These are phyloP conservation scores for Melierax canorus DNA, from an alignment of 2,113 vertebrate genomes.

Conservation along the genomic window DNA sequence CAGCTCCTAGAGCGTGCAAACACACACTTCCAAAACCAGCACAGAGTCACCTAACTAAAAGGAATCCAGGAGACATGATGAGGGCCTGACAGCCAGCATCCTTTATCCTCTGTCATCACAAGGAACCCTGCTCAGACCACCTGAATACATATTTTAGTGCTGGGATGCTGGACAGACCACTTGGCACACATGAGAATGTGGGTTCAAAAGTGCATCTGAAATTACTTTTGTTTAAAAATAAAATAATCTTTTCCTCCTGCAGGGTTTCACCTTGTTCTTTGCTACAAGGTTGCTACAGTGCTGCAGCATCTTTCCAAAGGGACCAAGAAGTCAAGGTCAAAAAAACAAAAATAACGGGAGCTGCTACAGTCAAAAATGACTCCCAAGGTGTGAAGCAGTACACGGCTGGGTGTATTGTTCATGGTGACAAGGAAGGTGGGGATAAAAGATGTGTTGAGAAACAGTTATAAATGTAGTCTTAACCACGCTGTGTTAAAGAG, in stretches of 20 bases:
- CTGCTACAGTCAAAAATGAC: background rate
- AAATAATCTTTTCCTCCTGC: background rate
- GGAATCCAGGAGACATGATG: background rate
- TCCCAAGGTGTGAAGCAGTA: background rate
- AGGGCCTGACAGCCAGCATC: background rate
- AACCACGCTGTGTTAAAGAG: background rate
- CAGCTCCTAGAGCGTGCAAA: background rate
- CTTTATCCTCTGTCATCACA: background rate
- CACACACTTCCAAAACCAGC: background rate
- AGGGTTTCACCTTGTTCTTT: background rate
- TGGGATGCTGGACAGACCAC: background rate
- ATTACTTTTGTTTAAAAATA: background rate
- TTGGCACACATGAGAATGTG: background rate
- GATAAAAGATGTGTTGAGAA: background rate
- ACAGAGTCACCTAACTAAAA: background rate
- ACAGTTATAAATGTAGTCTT: background rate
- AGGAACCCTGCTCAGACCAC: background rate
- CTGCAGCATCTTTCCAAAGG: background rate
- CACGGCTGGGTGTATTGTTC: background rate
- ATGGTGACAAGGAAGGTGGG: background rate
- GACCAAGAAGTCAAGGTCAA: background rate
- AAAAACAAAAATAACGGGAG: background rate
- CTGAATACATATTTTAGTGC: background rate
- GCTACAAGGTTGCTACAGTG: background rate
- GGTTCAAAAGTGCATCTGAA: background rate